Percentiles rank a stretch among this genome's conserved stretches.
These are phyloP conservation scores for Karalla daura DNA, from an alignment of 2,797 vertebrate species.

Conservation along the genomic window DNA sequence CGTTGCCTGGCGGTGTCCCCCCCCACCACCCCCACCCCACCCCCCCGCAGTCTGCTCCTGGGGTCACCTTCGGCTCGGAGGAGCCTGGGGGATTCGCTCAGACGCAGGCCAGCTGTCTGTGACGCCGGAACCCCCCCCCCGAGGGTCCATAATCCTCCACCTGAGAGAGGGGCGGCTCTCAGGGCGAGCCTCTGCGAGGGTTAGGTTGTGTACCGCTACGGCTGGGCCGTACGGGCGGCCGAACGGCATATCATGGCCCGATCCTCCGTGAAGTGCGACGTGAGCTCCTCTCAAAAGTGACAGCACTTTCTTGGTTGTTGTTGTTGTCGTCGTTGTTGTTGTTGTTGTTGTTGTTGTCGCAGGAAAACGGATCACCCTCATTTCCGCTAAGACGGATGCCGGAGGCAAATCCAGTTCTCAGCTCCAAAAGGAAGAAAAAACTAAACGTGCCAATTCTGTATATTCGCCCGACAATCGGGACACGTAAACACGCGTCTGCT, in stretches of 20 bases:
- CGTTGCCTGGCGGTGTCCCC: background rate
- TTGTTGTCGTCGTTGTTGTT: too few species aligned
- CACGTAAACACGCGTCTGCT: constrained; percentile 13
- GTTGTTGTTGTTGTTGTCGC: too few species aligned
- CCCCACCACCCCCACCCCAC: background rate
- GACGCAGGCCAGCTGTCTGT: background rate
- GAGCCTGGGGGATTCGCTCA: background rate
- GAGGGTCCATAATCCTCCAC: constrained; percentile 13
- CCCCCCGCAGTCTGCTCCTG: background rate
- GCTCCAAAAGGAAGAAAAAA: constrained; percentile 2
- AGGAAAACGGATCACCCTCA: constrained; percentile 55
- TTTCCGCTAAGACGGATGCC: constrained; percentile 40
- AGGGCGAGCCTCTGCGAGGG: background rate
- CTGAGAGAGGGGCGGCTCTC: constrained; percentile 7
- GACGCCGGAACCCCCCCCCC: background rate
- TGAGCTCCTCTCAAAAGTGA: constrained; percentile 26
- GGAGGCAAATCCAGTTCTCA: constrained; percentile 28
- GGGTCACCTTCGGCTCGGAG: constrained; percentile 29
- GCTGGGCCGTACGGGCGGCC: constrained; percentile 4
- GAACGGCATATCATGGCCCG: constrained; percentile 32
- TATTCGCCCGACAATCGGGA: constrained; percentile 46
- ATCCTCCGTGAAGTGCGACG: constrained; percentile 20
- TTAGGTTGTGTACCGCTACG: constrained; percentile 6
- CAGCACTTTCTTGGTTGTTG: background rate
- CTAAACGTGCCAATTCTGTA: too few species aligned